Evolutionary conservation across 2,113 vertebrate species (phyloP), one percentile per base, ranked within the genome.

Genomic region (Columbina picui): DNA sequence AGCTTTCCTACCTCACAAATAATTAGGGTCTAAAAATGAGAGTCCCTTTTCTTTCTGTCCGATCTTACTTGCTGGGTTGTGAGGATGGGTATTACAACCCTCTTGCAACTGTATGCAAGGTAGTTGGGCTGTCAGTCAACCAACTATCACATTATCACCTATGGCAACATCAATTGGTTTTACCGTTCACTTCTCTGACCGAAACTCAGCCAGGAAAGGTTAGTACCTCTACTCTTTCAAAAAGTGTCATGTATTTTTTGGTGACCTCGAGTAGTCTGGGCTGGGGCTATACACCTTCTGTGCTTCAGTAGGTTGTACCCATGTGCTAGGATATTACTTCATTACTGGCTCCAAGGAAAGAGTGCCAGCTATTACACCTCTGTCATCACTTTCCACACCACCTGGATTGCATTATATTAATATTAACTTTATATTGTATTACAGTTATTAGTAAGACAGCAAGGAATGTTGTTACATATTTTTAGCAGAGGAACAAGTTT

Each of bases 391-490:
- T 96, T 82, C 47, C 69, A 65, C 30, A 71, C 50, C 91, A 94
- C 90, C 84, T 95, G 95, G 60, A 55, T 85, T 93, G 68, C 19
- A 6, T 93, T 92, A 86, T 45, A 86, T 63, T 91, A 64, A 30
- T 94, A 94, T 78, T 93, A 95, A 76, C 64, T 95, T 83, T 89
- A 65, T 94, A 85, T 74, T 95, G 68, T 95, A 83, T 81, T 94
- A 27, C 73, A 53, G 68, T 85, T 96, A 89, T 87, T 95, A 94
- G 94, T 93, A 86, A 95, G 83, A 88, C 73, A 80, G 68, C 59
- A 71, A 90, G 69, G 84, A 96, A 91, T 95, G 75, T 85, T 92
- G 88, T 81, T 96, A 70, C 80, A 89, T 94, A 59, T 57, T 88
- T 94, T 96, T 91, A 93, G 78, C 73, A 80, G 65, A 86, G 75